Conservation (phyloP, 2,797 vertebrate genomes). For the Peromyscus nudipes region DNA sequence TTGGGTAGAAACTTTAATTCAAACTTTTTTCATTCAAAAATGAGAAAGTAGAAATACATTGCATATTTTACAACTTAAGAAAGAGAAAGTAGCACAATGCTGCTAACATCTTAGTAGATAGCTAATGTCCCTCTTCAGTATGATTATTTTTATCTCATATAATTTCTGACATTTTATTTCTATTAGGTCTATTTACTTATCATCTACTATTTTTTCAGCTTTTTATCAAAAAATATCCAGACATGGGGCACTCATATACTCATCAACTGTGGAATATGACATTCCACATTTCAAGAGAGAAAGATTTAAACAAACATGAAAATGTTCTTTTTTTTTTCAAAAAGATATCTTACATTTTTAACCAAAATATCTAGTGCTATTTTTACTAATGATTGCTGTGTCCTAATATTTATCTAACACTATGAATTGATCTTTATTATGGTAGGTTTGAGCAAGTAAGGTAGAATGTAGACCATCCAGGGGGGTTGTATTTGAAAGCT, state of each 20-base stretch:
- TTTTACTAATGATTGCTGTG: not conserved
- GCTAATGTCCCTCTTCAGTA: not conserved
- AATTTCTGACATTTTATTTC: not conserved
- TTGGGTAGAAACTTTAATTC: not conserved
- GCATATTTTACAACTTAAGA: not conserved
- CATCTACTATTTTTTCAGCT: not conserved
- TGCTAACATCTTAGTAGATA: not conserved
- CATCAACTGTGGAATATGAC: not conserved
- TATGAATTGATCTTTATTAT: not conserved
- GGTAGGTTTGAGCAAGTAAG: not conserved
- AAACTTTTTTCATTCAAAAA: constrained; percentile 6
- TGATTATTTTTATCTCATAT: not conserved
- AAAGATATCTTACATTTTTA: not conserved
- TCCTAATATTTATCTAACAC: not conserved
- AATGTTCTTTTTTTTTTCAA: not conserved
- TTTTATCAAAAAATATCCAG: not conserved
- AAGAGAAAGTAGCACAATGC: not conserved
- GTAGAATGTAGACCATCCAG: not conserved
- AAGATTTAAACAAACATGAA: not conserved
- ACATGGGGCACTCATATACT: not conserved
- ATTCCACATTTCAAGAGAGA: not conserved
- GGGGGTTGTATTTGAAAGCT: not conserved
- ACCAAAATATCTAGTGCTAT: not conserved
- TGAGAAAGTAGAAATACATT: not conserved
- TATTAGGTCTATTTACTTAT: not conserved